Evolutionary conservation across 2,888 invertebrate species (phyloP), one percentile per base, ranked within the genome.

Genomic region (Petrophora chlorosata): DNA sequence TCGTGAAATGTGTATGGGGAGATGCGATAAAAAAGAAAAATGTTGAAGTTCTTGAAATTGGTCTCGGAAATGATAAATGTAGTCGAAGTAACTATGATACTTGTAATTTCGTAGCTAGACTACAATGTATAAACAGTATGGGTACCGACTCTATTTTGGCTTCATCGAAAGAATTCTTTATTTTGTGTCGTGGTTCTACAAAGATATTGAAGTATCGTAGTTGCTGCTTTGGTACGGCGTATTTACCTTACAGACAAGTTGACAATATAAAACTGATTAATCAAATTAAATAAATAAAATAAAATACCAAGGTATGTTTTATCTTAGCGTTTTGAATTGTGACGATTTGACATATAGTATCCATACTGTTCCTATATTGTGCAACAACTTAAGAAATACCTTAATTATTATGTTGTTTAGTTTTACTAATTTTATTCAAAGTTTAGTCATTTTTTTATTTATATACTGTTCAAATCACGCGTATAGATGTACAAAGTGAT

Each of bases 401-500:
- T 52, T 45, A 33, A 34, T 29, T 59, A 53, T 56, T 59, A 53
- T 43, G 41, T 54, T n/a, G n/a, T 52, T 54, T 54, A 56, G 50
- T 54, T 59, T 48, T 53, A 51, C 50, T 50, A 57, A 51, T 60
- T 57, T 55, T 55, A 60, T 57, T 44, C 38, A 54, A 45, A 53
- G 49, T 53, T 54, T 49, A 57, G 49, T 51, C 10, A 42, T 51
- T 59, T 43, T 44, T 63, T 67, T 52, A 63, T 56, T 59, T 69
- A 63, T 63, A 62, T 55, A 58, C 60, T 59, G 41, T 60, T 39
- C 34, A 40, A 47, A 42, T 53, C 57, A 55, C 51, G 9, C 38
- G 39, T 59, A 65, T 65, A 59, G 63, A 65, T 63, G 57, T 61
- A 61, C 59, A 63, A 47, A 47, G 59, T 56, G 60, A 44, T 34